These are phyloP conservation scores for Oxyruncus cristatus DNA, from an alignment of 2,113 vertebrate species.

Conservation along the genomic window DNA sequence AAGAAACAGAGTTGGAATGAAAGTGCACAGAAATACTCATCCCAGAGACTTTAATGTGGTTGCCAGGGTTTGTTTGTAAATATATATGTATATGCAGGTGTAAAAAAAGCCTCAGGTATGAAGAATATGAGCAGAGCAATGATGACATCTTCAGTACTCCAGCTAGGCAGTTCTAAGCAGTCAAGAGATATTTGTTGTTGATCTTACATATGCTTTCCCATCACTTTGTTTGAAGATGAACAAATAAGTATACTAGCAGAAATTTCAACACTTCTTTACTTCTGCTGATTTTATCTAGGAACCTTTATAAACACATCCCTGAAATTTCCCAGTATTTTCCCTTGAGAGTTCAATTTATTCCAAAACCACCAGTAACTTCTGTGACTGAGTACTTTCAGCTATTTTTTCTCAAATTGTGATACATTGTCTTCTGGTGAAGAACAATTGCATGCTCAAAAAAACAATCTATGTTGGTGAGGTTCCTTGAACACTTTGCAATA, in stretches of 20 bases:
- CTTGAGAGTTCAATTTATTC: neutral
- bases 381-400: neutral
- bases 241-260: neutral
- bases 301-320: neutral
- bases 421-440: neutral
- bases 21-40: neutral
- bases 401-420: neutral
- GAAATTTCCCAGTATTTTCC: neutral
- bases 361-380: neutral
- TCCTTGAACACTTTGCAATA: neutral
- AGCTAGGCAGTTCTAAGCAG: neutral
- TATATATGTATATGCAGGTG: rapidly evolving
- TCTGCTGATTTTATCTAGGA: neutral
- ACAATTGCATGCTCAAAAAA: neutral
- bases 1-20: neutral
- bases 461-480: neutral
- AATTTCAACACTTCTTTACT: neutral
- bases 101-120: neutral
- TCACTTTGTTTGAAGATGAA: neutral
- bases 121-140: neutral
- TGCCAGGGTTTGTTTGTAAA: neutral
- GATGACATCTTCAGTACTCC: neutral
- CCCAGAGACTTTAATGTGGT: neutral
- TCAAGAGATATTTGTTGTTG: neutral
- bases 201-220: neutral